Evolutionary conservation across 2,888 invertebrate genomes (phyloP), one percentile per base, ranked within the genome.

Genomic region (Capitulum mitella): DNA sequence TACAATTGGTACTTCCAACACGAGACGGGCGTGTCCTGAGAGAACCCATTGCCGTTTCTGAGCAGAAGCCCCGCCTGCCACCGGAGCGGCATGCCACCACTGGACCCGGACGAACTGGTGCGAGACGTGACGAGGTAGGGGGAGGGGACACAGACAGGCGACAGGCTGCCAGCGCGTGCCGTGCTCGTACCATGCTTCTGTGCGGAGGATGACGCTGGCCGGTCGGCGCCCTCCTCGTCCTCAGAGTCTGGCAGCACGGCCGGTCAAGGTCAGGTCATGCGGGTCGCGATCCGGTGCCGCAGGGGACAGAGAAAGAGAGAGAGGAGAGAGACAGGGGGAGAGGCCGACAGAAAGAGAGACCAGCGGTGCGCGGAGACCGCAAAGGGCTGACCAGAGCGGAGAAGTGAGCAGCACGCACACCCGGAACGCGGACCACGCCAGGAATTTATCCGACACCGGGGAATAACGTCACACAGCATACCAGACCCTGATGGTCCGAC

Each of bases 311-410:
- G n/a, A n/a, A n/a, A n/a, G n/a, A n/a, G n/a, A n/a, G n/a, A n/a
- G n/a, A n/a, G n/a, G n/a, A 78, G 74, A 70, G 51, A 74, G 79
- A 58, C 40, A 78, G 74, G 37, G 64, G 78, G n/a, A 74, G 54
- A 61, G 76, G 51, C 51, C 61, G 46, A 78, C 34, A 34, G 54
- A 29, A 37, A 34, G 37, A 48, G 26, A 76, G 26, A 16, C 22
- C n/a, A 34, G 29, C 32, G 16, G 19, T 14, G 37, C 37, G 77
- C 37, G 16, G 29, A 32, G 40, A 48, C 32, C 26, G 29, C 32
- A 29, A 26, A 29, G 12, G 14, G 3, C 61, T 26, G 26, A 26
- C 54, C 51, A 51, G 19, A 14, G 2, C 48, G 12, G 48, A 48
- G 48, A 48, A 48, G 54, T 54, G 54, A 54, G 26, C 26, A 54